These are phyloP conservation scores for Lampris incognitus DNA, from an alignment of 2,113 vertebrate species.

Conservation along the genomic window DNA sequence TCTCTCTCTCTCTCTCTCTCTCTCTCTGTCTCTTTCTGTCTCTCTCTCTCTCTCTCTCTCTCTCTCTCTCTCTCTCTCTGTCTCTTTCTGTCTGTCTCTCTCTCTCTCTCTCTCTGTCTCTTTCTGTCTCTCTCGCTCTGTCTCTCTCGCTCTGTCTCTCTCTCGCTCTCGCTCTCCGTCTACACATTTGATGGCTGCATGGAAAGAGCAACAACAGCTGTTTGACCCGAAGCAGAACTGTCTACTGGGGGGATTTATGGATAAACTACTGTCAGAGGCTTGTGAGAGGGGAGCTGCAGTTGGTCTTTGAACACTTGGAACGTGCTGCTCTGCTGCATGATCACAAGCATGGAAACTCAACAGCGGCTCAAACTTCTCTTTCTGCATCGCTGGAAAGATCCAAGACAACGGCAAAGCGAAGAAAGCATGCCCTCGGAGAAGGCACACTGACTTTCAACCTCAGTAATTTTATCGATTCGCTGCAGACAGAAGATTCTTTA, in stretches of 20 bases:
- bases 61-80: conserved; percentile 63
- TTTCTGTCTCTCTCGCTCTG: conserved; percentile 64
- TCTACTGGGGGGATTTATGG: conserved; percentile 65
- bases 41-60: conserved; percentile 60
- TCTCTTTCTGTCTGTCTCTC: conserved; percentile 57
- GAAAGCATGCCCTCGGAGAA: conserved; percentile 21
- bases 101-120: conserved; percentile 64
- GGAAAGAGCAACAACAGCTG: conserved; percentile 72
- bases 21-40: conserved; percentile 63
- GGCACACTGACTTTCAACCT: conserved; percentile 28
- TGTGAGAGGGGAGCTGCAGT: conserved; percentile 19
- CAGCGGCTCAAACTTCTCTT: conserved; percentile 51
- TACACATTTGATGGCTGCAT: conserved; percentile 53
- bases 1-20: conserved; percentile 39
- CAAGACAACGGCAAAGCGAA: conserved; percentile 26
- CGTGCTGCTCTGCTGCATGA: conserved; percentile 31
- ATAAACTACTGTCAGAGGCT: conserved; percentile 57
- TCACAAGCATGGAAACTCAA: conserved; percentile 19
- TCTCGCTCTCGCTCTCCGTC: conserved; percentile 54
- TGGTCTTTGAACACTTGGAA: conserved; percentile 6
- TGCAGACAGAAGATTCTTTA: conserved; percentile 14
- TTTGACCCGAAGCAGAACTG: conserved; percentile 71
- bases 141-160: background rate
- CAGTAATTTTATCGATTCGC: conserved; percentile 15
- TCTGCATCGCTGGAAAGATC: conserved; percentile 50